phyloP scores from a whole-genome alignment of 2,797 vertebrate species.

The Catostomus latipinnis region DNA sequence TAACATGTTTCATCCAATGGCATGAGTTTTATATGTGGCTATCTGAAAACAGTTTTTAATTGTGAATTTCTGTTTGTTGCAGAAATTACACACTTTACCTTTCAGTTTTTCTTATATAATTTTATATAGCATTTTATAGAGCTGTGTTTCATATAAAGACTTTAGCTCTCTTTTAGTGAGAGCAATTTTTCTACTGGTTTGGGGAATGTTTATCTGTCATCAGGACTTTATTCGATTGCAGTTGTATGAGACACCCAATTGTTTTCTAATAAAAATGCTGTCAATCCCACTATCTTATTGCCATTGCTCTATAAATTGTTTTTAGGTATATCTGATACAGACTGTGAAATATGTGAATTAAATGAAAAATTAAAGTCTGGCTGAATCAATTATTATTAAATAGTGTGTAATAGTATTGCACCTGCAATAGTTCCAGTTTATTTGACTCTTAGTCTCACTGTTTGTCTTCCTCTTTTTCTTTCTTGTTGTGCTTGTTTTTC shows the following conservation, averaged over 20 bases:
- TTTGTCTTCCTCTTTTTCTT: neutral
- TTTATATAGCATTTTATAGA: neutral
- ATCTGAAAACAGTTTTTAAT: too few species aligned
- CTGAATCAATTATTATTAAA: constrained; percentile 15
- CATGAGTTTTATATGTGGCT: too few species aligned
- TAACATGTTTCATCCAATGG: too few species aligned
- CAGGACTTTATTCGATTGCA: constrained; percentile 58
- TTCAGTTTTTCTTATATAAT: neutral
- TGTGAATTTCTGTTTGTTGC: too few species aligned
- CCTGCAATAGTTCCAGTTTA: neutral
- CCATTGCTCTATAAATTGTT: constrained; percentile 19
- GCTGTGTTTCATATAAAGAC: constrained; percentile 40
- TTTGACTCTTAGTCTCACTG: neutral
- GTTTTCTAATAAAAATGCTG: constrained; percentile 42
- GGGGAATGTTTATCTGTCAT: constrained; percentile 49
- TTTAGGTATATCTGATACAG: constrained; percentile 9
- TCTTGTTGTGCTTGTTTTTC: neutral
- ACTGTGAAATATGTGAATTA: constrained; percentile 4
- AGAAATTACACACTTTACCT: neutral
- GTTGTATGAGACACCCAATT: constrained; percentile 56
- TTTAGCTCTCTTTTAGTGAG: constrained; percentile 62
- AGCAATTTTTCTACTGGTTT: constrained; percentile 10
- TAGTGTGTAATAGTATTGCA: neutral
- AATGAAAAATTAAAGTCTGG: neutral
- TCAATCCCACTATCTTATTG: constrained; percentile 7